phyloP scores from a whole-genome alignment of 64 coral and sea anemone genomes.

The Dendronephthya gigantea region DNA sequence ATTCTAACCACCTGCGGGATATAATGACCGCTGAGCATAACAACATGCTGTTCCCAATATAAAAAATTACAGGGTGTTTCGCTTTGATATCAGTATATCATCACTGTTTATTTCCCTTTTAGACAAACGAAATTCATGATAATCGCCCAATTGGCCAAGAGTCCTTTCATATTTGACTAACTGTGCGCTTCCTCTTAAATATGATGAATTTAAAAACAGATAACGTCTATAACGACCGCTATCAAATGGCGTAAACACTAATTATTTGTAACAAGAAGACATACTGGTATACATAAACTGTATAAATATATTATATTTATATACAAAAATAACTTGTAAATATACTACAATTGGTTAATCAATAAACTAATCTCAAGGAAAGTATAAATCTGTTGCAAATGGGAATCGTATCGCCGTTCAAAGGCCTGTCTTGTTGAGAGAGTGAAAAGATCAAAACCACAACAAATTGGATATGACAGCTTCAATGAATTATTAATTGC shows the following conservation, averaged over 20 bases:
- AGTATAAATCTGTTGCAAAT: neutral
- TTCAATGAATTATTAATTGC: neutral
- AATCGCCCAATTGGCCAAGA: neutral
- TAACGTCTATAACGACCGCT: neutral
- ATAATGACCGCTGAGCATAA: neutral
- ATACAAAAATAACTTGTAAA: neutral
- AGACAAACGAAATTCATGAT: neutral
- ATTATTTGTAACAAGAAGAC: neutral
- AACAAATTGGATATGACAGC: neutral
- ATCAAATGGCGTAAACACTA: neutral
- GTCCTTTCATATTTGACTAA: neutral
- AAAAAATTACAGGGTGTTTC: no score
- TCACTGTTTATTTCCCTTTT: neutral
- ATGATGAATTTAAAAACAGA: neutral
- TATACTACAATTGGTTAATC: neutral
- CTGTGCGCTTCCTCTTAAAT: neutral
- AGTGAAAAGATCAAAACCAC: neutral
- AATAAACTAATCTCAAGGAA: neutral
- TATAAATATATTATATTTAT: neutral
- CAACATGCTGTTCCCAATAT: neutral
- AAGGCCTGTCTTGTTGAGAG: neutral
- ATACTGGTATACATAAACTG: neutral
- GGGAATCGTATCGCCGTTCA: neutral
- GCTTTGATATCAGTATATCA: neutral
- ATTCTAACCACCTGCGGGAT: neutral